These are phyloP conservation scores for Noctua pronuba DNA, from an alignment of 2,888 invertebrate genomes.

Conservation along the genomic window DNA sequence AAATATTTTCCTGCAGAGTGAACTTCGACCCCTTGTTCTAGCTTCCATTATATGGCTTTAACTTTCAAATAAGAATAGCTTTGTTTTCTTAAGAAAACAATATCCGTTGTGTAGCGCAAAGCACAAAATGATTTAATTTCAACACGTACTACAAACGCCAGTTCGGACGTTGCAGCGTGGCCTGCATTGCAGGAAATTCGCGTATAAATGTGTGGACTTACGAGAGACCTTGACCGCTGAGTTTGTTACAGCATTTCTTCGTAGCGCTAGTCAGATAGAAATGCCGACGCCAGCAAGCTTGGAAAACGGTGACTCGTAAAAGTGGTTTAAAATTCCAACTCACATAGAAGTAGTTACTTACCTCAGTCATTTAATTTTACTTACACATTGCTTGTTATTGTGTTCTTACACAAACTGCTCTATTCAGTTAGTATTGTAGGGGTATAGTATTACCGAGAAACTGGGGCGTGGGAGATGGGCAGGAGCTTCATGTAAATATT, in stretches of 20 bases:
- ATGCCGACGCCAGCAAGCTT: background rate
- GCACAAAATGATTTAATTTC: conserved; percentile 27
- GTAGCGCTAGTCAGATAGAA: conserved; percentile 25
- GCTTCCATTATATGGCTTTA: background rate
- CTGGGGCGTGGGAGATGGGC: background rate
- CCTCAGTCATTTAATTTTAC: background rate
- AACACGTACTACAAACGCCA: background rate
- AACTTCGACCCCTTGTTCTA: background rate
- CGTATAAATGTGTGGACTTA: conserved; percentile 25
- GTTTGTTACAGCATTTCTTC: conserved; percentile 19
- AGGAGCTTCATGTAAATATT: background rate
- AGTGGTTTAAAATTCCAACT: background rate
- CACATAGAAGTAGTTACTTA: background rate
- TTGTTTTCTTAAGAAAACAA: background rate
- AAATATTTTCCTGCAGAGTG: background rate
- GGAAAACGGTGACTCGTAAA: background rate
- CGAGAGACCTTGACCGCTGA: conserved; percentile 29
- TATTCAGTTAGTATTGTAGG: background rate
- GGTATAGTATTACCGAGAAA: background rate
- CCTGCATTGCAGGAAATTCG: conserved; percentile 23
- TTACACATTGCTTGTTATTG: background rate
- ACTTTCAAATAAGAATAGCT: conserved; percentile 2
- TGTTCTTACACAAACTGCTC: background rate
- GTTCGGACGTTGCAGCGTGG: background rate
- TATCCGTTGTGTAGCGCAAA: background rate